Base-by-base conservation (phyloP, 2,888 invertebrate genomes). In the Clusia tigrina region DNA sequence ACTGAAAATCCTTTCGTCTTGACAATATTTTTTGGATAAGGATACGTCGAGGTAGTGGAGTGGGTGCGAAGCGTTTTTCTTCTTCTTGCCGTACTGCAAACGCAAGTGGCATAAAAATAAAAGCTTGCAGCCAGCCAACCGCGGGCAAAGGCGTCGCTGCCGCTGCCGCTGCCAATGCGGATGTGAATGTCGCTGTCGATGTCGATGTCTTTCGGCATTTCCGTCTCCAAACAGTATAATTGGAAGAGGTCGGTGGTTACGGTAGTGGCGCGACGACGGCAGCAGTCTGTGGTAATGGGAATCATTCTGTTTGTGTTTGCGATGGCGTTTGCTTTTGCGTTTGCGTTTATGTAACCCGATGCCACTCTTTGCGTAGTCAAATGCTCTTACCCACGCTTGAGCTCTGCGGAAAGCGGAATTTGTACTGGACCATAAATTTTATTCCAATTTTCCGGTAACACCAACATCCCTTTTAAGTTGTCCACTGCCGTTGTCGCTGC, bases 371-470 rank as follows among this genome's bases (percentile, higher is more conserved):
- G 52, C 22, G 22, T 23, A 58, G 20, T n/a, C n/a, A n/a, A n/a
- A 53, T 58, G 32, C 48, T 42, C 37, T 46, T 38, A 12, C 26
- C n/a, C 18, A 12, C 10, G 52, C n/a, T 12, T 24, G 25, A 26
- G 6, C 9, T 48, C 24, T 55, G 37, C 62, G 63, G 69, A 70
- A 70, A 68, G 67, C 65, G 65, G 68, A 64, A 72, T 70, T 72
- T 72, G 70, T 71, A 66, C 70, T 68, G 67, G 67, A 67, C 69
- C 71, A 74, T 74, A 74, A 72, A 71, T 72, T 72, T 73, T 70
- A 71, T 69, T 73, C 68, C 67, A 69, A 66, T 69, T 71, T 71
- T 69, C 64, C 74, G 71, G 74, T 72, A 71, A 71, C 70, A 67
- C 69, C 68, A 69, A 67, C 71, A 71, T 71, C 67, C 67, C 68